These are phyloP conservation scores for Chaetorhynchus papuensis DNA, from an alignment of 2,113 vertebrate genomes.

Conservation along the genomic window DNA sequence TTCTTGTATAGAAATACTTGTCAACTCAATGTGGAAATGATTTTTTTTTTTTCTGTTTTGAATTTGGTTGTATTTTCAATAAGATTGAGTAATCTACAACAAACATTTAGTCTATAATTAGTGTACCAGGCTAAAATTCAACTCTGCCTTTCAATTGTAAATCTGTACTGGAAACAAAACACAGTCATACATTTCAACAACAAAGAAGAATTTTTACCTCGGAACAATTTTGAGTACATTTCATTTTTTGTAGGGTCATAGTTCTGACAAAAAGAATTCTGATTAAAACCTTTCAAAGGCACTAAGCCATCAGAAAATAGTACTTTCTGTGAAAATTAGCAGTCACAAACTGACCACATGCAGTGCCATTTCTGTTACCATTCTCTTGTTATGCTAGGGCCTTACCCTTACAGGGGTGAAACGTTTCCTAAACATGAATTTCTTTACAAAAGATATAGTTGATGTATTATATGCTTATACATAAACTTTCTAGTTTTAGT, in stretches of 20 bases:
- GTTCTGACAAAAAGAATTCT: background rate
- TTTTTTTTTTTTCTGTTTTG: background rate
- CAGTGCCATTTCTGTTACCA: background rate
- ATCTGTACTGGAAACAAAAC: background rate
- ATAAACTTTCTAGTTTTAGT: background rate
- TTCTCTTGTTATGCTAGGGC: background rate
- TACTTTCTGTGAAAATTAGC: background rate
- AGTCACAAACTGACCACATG: background rate
- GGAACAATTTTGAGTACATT: background rate
- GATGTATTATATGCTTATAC: background rate
- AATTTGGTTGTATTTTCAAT: background rate
- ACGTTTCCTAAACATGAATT: background rate
- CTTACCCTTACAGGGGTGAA: background rate
- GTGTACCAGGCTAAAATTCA: background rate
- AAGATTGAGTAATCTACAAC: background rate
- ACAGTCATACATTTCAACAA: background rate
- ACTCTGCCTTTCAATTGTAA: background rate
- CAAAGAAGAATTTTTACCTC: background rate
- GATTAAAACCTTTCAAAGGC: background rate
- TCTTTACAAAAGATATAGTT: background rate
- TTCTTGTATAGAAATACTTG: background rate
- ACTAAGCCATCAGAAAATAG: background rate
- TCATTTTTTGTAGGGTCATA: background rate
- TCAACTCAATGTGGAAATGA: background rate
- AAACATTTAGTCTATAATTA: background rate